These are phyloP conservation scores for Cebus imitator DNA, from an alignment of 2,113 vertebrate genomes.

Conservation along the genomic window DNA sequence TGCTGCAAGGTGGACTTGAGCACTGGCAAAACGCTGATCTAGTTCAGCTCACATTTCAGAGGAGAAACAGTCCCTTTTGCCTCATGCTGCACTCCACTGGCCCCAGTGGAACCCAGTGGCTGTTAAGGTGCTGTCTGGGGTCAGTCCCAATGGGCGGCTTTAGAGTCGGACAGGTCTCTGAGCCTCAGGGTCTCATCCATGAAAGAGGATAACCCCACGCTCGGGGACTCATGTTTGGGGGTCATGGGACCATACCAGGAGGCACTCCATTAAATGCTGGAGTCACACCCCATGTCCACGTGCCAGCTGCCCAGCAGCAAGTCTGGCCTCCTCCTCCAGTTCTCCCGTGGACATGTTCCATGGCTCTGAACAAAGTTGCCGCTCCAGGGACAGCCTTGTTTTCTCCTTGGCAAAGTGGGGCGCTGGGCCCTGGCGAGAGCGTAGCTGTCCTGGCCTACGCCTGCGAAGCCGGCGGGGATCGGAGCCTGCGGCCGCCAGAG, in stretches of 20 bases:
- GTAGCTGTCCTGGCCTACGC: no score
- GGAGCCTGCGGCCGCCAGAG: constrained; percentile 36
- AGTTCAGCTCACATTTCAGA: not conserved
- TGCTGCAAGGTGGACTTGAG: not conserved
- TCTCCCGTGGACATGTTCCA: not conserved
- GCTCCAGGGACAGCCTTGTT: not conserved
- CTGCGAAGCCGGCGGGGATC: not conserved
- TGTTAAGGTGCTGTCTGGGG: not conserved
- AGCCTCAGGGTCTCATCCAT: not conserved
- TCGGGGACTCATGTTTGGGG: no score
- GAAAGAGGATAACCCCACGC: no score
- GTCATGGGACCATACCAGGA: not conserved
- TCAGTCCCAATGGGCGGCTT: not conserved
- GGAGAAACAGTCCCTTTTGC: not conserved
- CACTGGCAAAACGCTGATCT: not conserved
- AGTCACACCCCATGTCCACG: not conserved
- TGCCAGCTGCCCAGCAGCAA: not conserved
- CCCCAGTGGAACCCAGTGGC: not conserved
- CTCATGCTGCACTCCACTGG: not conserved
- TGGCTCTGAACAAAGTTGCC: not conserved
- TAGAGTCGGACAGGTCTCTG: not conserved
- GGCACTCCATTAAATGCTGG: not conserved
- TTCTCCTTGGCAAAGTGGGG: not conserved
- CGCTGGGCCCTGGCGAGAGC: not conserved
- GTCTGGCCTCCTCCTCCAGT: not conserved